Evolutionary conservation across 2,113 vertebrate genomes (phyloP), one percentile per base, ranked within the genome.

Genomic region (Thalassoma bifasciatum): DNA sequence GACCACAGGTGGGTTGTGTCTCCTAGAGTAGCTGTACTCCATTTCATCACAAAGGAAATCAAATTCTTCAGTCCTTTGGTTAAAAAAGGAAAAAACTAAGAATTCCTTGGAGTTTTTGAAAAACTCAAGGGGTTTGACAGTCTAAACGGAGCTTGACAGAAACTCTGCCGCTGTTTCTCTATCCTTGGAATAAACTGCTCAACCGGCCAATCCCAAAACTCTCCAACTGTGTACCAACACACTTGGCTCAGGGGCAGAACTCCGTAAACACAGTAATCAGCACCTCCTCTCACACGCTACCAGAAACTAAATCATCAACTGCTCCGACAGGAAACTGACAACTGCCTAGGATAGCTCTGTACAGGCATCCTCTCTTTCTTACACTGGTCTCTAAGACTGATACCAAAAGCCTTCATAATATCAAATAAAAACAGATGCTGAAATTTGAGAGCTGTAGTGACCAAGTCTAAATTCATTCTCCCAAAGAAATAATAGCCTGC

Each of bases 21-120:
- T 88, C 66, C 75, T 77, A 40, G 21, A 62, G 66, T 83, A 62
- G 47, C 4, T 1, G 62, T 77, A 72, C 50, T 91, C 89, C 89
- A 91, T 92, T 72, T 83, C 22, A 64, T 40, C 75, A 75, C 53
- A 78, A 78, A 58, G 6, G 1, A 24, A 24, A 64, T 17, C 66
- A 66, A 66, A 8, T 62, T 79, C 17, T 34, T 34, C n/a, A 54
- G 66, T 49, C 46, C 24, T 49, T 52, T 51, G 46, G 57, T 19
- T 34, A 19, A 66, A 60, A 72, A 62, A n/a, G 30, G 34, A 24
- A 51, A 46, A 46, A 46, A 44, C 63, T 46, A 59, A 37, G 51
- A 61, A 58, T 37, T 24, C 11, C 34, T 77, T 38, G 21, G 4
- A 61, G 19, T 40, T 57, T 6, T 17, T 16, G n/a, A 42, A 37